phyloP scores from a whole-genome alignment of 2,888 invertebrate genomes.

The Drosophila lacicola region DNA sequence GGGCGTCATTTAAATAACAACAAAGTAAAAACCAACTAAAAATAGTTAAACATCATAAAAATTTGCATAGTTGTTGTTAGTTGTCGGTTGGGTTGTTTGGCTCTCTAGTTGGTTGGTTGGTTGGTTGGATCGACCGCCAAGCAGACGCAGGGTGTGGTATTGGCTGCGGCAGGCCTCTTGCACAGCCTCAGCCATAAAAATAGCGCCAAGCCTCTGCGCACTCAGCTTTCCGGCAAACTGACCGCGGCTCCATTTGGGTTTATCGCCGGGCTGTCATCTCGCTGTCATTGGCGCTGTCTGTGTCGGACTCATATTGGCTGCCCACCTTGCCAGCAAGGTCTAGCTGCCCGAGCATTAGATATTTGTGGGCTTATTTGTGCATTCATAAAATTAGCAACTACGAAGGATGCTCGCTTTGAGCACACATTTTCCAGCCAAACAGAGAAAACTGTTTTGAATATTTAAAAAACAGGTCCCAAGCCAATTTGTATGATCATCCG shows the following conservation, averaged over 20 bases:
- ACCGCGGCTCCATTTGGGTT: slow-evolving; percentile 46
- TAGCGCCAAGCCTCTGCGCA: slow-evolving; percentile 67
- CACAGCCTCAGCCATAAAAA: slow-evolving; percentile 65
- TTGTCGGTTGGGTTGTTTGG: slow-evolving; percentile 62
- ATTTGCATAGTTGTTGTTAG: slow-evolving; percentile 80
- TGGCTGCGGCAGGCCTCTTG: slow-evolving; percentile 17
- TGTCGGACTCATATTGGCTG: slow-evolving; percentile 61
- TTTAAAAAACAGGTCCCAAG: too few relatives aligned
- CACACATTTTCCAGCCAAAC: neutral
- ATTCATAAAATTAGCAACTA: slow-evolving; percentile 34
- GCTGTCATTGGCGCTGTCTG: slow-evolving; percentile 36
- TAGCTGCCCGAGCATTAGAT: slow-evolving; percentile 13
- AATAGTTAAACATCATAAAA: slow-evolving; percentile 78
- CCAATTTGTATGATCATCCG: too few relatives aligned
- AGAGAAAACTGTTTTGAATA: neutral
- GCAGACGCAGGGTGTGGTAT: slow-evolving; percentile 54
- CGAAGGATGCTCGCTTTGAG: slow-evolving; percentile 1
- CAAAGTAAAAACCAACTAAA: slow-evolving; percentile 73
- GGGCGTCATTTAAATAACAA: slow-evolving; percentile 79
- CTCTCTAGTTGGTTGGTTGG: slow-evolving; percentile 28
- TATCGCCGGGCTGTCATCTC: slow-evolving; percentile 72
- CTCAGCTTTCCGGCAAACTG: slow-evolving; percentile 19
- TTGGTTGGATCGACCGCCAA: slow-evolving; percentile 14
- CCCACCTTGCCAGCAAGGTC: slow-evolving; percentile 44
- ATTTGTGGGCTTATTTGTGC: slow-evolving; percentile 10